These are phyloP conservation scores for Abrostola triplasia DNA, from an alignment of 2,888 invertebrate species.

Conservation along the genomic window DNA sequence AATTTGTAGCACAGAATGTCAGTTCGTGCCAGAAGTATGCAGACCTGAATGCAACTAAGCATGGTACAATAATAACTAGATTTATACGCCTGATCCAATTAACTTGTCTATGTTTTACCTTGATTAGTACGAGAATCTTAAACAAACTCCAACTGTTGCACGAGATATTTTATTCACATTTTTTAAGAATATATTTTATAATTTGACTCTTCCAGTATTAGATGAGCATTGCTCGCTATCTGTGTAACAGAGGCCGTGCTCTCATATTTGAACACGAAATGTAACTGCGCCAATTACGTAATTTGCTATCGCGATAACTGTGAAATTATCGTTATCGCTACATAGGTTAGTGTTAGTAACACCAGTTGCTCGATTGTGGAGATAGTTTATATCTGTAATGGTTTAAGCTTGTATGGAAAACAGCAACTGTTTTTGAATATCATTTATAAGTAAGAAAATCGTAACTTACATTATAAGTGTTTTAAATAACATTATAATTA, in stretches of 20 bases:
- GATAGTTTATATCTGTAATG: slow-evolving; percentile 40
- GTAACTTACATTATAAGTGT: neutral
- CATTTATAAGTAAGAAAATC: neutral
- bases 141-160: no score
- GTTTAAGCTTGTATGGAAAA: slow-evolving; percentile 20
- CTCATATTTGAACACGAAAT: slow-evolving; percentile 50
- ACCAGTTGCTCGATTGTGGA: slow-evolving; percentile 52
- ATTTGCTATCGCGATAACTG: slow-evolving; percentile 53
- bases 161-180: neutral
- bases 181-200: neutral
- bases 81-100: no score
- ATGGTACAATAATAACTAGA: no score
- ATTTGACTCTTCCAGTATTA: neutral
- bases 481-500: slow-evolving; percentile 65
- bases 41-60: no score
- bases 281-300: slow-evolving; percentile 52
- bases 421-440: neutral
- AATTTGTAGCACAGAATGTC: no score
- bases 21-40: no score
- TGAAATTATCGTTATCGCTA: slow-evolving; percentile 55
- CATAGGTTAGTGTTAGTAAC: slow-evolving; percentile 50
- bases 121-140: no score
- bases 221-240: slow-evolving; percentile 12
- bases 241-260: slow-evolving; percentile 31
- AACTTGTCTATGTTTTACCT: no score